These are phyloP conservation scores for Lepeophtheirus salmonis DNA, from an alignment of 1,140 invertebrate species.

Conservation along the genomic window DNA sequence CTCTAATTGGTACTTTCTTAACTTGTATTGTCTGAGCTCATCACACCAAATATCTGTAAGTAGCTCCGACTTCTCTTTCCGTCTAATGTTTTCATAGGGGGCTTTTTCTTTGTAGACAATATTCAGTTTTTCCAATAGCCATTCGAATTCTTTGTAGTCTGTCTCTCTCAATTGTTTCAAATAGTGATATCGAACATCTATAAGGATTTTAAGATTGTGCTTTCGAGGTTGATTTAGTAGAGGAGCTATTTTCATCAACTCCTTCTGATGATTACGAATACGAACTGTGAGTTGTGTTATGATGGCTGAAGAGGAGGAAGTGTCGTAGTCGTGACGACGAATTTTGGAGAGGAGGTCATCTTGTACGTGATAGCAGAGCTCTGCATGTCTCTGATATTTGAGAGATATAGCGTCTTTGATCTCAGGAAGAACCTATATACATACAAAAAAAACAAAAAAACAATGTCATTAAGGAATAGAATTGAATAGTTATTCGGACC, in stretches of 20 bases:
- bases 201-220: background rate
- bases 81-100: background rate
- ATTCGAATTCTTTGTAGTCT: background rate
- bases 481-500: no score
- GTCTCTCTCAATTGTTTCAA: background rate
- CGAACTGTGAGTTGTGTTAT: background rate
- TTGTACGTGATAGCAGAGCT: background rate
- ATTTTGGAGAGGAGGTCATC: background rate
- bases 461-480: no score
- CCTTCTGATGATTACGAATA: background rate
- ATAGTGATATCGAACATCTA: background rate
- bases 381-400: background rate
- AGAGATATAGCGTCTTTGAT: background rate
- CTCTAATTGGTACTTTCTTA: background rate
- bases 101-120: background rate
- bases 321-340: background rate
- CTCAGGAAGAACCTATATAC: no score
- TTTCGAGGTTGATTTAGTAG: background rate
- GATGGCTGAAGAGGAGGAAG: background rate
- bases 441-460: no score
- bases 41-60: background rate
- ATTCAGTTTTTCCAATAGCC: background rate
- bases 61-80: background rate
- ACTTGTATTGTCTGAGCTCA: background rate
- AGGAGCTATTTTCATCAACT: background rate